Percentiles rank a stretch among this genome's conserved stretches.
These are phyloP conservation scores for Drosophila histrio DNA, from an alignment of 2,888 invertebrate species.

Conservation along the genomic window DNA sequence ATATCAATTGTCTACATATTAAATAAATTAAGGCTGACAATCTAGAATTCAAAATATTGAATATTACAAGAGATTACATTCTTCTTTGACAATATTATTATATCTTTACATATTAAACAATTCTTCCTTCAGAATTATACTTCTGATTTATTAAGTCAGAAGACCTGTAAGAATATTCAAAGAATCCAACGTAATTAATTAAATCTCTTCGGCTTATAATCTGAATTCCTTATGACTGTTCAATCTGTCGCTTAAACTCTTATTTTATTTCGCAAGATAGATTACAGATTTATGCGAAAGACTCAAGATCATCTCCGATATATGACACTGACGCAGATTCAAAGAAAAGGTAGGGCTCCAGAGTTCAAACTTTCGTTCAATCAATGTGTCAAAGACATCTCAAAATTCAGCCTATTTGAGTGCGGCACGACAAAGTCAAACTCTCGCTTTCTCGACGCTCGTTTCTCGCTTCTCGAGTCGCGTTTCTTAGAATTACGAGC, in stretches of 20 bases:
- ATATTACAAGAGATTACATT: too few relatives aligned
- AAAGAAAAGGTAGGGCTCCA: neutral
- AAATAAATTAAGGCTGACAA: too few relatives aligned
- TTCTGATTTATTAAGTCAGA: too few relatives aligned
- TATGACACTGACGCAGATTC: neutral
- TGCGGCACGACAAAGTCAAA: conserved; percentile 51
- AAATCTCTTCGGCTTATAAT: neutral
- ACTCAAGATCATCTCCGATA: neutral
- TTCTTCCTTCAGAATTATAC: too few relatives aligned
- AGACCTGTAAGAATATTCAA: too few relatives aligned
- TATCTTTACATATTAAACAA: too few relatives aligned
- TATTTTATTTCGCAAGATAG: neutral
- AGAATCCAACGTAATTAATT: neutral
- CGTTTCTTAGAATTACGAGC: conserved; percentile 57
- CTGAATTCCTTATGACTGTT: neutral
- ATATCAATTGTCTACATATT: too few relatives aligned
- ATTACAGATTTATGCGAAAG: neutral
- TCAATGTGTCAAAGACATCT: conserved; percentile 9
- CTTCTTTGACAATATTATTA: too few relatives aligned
- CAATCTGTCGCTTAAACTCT: neutral
- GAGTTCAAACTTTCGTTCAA: conserved; percentile 15
- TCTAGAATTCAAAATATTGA: too few relatives aligned
- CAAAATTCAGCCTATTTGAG: neutral
- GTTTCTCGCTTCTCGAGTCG: conserved; percentile 6
- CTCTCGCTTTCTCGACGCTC: conserved; percentile 62